phyloP scores from a whole-genome alignment of 2,113 vertebrate genomes.

The Sinocyclocheilus maitianheensis region DNA sequence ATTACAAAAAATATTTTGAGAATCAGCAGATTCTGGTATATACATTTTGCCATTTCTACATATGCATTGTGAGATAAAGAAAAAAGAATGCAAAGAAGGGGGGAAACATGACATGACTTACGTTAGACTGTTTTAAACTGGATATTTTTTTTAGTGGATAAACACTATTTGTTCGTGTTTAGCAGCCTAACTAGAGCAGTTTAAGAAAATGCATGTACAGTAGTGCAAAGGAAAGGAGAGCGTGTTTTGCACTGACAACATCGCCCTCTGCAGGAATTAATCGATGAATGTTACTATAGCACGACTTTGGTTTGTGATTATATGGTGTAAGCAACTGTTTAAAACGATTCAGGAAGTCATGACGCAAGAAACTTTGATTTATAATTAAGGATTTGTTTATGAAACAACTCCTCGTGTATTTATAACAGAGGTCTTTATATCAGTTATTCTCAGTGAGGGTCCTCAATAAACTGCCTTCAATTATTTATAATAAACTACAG shows the following conservation, averaged over 20 bases:
- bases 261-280: slow-evolving; percentile 30
- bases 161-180: not conserved
- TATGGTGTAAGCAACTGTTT: not conserved
- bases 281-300: not conserved
- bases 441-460: not conserved
- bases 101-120: not conserved
- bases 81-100: not conserved
- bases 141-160: no score
- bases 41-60: no score
- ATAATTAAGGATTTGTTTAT: not conserved
- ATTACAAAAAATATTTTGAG: no score
- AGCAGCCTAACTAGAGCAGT: not conserved
- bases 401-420: not conserved
- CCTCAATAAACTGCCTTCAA: not conserved
- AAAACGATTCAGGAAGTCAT: not conserved
- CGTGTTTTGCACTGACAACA: not conserved
- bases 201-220: not conserved
- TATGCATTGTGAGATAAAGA: not conserved
- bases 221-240: not conserved
- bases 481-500: not conserved
- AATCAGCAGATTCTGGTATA: no score
- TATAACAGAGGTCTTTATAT: no score
- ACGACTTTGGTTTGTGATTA: not conserved
- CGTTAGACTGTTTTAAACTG: not conserved
- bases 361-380: not conserved